These are phyloP conservation scores for Hydrocynus forskahlii DNA, from an alignment of 2,797 vertebrate species.

Conservation along the genomic window DNA sequence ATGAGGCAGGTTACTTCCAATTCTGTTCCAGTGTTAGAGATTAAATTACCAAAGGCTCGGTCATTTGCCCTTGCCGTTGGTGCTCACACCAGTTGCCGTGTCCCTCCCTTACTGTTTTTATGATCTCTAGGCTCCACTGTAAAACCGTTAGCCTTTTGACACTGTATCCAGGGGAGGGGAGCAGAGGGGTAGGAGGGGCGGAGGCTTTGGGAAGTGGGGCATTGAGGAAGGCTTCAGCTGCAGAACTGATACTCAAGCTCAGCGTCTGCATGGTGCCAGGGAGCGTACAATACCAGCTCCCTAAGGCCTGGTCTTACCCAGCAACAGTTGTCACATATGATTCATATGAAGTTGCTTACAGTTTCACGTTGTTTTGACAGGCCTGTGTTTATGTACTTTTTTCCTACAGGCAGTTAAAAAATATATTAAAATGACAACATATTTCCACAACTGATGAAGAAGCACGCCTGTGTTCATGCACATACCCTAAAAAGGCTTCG, in stretches of 20 bases:
- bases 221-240: slow-evolving; percentile 1
- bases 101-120: slow-evolving; percentile 33
- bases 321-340: slow-evolving; percentile 42
- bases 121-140: slow-evolving; percentile 26
- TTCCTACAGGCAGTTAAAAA: background rate
- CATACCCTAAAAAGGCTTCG: background rate
- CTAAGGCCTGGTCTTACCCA: slow-evolving; percentile 37
- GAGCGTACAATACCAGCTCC: slow-evolving; percentile 18
- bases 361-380: background rate
- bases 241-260: slow-evolving; percentile 34
- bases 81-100: slow-evolving; percentile 13
- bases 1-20: background rate
- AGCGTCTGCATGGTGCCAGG: slow-evolving; percentile 30
- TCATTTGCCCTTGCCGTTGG: background rate
- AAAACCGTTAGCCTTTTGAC: slow-evolving; percentile 43
- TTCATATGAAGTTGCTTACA: slow-evolving; percentile 19
- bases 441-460: background rate
- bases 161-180: slow-evolving; percentile 34
- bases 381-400: background rate
- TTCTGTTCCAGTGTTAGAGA: background rate
- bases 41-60: background rate
- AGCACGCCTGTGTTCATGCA: background rate
- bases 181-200: background rate
- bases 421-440: background rate
- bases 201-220: slow-evolving; percentile 25